phyloP scores from a whole-genome alignment of 2,888 invertebrate genomes.

The Cephus nigrinus region DNA sequence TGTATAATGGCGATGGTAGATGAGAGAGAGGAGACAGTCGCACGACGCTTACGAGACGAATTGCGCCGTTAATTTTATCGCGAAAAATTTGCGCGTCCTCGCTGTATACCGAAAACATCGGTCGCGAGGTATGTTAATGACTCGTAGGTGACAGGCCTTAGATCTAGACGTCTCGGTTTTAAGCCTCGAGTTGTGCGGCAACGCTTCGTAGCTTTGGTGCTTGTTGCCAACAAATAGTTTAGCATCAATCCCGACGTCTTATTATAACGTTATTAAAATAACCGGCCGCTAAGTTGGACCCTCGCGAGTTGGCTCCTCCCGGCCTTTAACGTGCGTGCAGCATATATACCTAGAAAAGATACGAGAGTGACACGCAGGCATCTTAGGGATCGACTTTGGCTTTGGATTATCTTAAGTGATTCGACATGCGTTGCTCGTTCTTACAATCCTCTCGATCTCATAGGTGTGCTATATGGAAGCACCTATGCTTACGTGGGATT shows the following conservation, averaged over 20 bases:
- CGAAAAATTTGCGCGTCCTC: conserved; percentile 4
- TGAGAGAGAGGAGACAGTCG: not conserved
- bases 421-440: not conserved
- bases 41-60: conserved; percentile 7
- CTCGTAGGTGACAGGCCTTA: conserved; percentile 63
- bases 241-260: conserved; percentile 66
- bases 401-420: not conserved
- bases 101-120: not conserved
- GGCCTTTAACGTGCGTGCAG: not conserved
- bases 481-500: not conserved
- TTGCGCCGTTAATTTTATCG: conserved; percentile 7
- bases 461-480: not conserved
- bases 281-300: conserved; percentile 47
- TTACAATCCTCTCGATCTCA: not conserved
- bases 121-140: conserved; percentile 59
- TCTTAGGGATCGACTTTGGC: not conserved
- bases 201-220: conserved; percentile 46
- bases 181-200: conserved; percentile 24
- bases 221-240: conserved; percentile 64
- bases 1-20: not conserved
- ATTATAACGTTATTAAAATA: conserved; percentile 67
- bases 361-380: not conserved
- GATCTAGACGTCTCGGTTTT: conserved; percentile 55
- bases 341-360: not conserved
- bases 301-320: not conserved